Evolutionary conservation across 2,113 vertebrate species (phyloP), one percentile per base, ranked within the genome.

Genomic region (Drymodes brunneopygia): DNA sequence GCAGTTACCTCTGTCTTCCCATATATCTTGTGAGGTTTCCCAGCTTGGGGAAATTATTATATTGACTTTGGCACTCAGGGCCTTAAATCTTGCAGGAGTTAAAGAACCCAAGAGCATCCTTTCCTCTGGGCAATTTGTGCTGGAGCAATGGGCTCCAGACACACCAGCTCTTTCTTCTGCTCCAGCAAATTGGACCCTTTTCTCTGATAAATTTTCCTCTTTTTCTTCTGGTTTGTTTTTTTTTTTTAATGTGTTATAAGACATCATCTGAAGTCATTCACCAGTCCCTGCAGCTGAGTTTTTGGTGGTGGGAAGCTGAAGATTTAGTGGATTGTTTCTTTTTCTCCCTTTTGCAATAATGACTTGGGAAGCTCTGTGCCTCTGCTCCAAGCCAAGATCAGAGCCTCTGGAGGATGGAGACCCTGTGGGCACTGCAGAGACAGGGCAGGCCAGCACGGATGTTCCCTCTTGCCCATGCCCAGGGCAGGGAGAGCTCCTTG

Each of bases 401-500:
- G 61, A 44, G n/a, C 29, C 50, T 38, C 28, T 3, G 13, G 27
- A 67, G 35, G 48, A 38, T 2, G 9, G 56, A 61, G 35, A 60
- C 29, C 71, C 35, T 8, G 2, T 1, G 1, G 24, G 31, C 4
- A 7, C 48, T 69, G 56, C 60, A 74, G 60, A 74, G 56, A 36
- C 12, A 50, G 72, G 42, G 22, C 2, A n/a, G 85, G 19, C 36
- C 69, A 36, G 42, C 25, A 5, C 27, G 51, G 80, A 11, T 74
- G 51, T 48, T 64, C n/a, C 40, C 5, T 57, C 23, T 57, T 5
- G 0, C 23, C 40, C 2, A 0, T 75, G 48, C 16, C 44, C 0
- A 0, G 28, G 42, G 44, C 4, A 3, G 4, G 69, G 48, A 72
- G 10, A 5, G 3, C 23, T 90, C n/a, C 70, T 23, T 1, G 4